Evolutionary conservation across 2,888 invertebrate genomes (phyloP), one percentile per base, ranked within the genome.

Genomic region (Phyllotreta cruciferae): DNA sequence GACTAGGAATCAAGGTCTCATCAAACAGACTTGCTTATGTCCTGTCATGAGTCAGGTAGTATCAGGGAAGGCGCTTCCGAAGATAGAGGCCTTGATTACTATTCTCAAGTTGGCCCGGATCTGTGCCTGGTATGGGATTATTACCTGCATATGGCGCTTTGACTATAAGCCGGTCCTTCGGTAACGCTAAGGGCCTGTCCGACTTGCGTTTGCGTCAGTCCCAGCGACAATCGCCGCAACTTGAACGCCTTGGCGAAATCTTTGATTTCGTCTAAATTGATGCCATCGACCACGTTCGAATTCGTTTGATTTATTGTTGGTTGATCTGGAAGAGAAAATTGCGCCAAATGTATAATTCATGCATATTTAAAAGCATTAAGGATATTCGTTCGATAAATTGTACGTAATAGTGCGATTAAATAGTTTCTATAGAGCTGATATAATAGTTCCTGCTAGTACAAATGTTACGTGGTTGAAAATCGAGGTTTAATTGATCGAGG

Each of bases 121-220:
- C n/a, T n/a, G n/a, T 24, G 4, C 24, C 24, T 24, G 24, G 24
- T 24, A 4, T 24, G 10, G 24, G 34, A 10, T 24, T 57, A 61
- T 85, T 86, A 97, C 97, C 97, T 94, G 93, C 98, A 98, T 81
- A 98, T 98, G 74, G 98, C 98, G 83, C 96, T 96, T 86, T 98
- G 98, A 83, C 96, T 97, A 83, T 98, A 98, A 55, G 97, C 96
- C 37, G 98, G 98, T 58, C 98, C 98, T 83, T 97, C 97, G 14
- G 96, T 96, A 62, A 96, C 92, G 68, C 95, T 96, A 8, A 98
- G 84, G 42, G 98, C 96, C 82, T 97, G 97, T n/a, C 96, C 95
- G 58, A 96, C 95, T 85, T 98, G 98, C 0, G 97, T 97, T 82
- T 97, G 96, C 44, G 98, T 98, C 66, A 98, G 85, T 60, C 98